These are phyloP conservation scores for Aporrectodea caliginosa DNA, from an alignment of 1,140 invertebrate species.

Conservation along the genomic window DNA sequence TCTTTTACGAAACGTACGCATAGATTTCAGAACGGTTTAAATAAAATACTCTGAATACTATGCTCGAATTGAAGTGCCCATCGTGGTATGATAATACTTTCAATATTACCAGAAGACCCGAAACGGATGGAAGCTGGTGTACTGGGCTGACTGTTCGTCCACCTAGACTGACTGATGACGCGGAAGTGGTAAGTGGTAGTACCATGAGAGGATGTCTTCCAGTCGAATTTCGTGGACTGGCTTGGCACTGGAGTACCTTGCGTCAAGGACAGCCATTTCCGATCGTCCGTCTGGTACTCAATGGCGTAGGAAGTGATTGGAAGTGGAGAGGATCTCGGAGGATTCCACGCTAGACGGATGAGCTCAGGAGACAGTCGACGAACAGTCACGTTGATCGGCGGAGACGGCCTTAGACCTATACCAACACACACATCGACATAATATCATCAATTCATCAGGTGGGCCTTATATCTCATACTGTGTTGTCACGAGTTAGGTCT, in stretches of 20 bases:
- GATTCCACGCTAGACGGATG: not conserved
- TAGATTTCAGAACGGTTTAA: no score
- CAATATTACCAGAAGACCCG: no score
- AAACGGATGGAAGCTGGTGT: no score
- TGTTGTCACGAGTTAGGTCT: no score
- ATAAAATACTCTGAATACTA: no score
- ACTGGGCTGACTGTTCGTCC: not conserved
- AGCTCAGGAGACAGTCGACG: not conserved
- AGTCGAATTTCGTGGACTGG: not conserved
- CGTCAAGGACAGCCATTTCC: not conserved
- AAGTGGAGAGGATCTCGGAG: not conserved
- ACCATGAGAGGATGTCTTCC: not conserved
- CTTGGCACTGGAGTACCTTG: not conserved
- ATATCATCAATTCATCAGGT: no score
- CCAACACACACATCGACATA: no score
- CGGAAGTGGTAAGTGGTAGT: not conserved
- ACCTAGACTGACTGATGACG: not conserved
- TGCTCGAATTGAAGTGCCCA: no score
- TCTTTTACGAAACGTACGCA: no score
- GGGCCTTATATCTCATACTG: no score
- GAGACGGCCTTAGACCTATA: not conserved
- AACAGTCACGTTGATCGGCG: not conserved
- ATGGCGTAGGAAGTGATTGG: not conserved
- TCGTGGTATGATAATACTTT: no score
- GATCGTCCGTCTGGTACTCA: not conserved